Percentiles rank a stretch among this genome's conserved stretches.
phyloP scores from a whole-genome alignment of 1,140 invertebrate genomes.

The Nasonia longicornis region DNA sequence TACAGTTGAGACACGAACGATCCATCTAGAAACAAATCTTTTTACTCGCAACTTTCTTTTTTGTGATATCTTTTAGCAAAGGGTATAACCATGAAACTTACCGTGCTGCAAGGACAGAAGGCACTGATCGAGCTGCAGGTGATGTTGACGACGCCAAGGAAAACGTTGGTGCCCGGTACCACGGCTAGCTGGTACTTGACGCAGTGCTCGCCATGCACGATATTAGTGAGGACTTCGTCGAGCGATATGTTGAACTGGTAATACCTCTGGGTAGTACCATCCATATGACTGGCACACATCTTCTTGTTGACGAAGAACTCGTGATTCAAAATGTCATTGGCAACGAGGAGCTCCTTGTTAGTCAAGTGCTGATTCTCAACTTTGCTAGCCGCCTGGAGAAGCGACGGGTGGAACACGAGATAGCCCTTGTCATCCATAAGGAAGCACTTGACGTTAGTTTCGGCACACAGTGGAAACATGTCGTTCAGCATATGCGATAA shows the following conservation, averaged over 20 bases:
- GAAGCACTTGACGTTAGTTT: slow-evolving; percentile 85
- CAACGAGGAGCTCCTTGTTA: slow-evolving; percentile 86
- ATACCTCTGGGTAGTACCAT: slow-evolving; percentile 80
- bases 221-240: slow-evolving; percentile 81
- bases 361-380: slow-evolving; percentile 86
- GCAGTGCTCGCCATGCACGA: slow-evolving; percentile 89
- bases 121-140: slow-evolving; percentile 83
- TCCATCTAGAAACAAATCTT: slow-evolving; percentile 72
- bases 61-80: slow-evolving; percentile 19
- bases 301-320: slow-evolving; percentile 86
- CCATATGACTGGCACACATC: slow-evolving; percentile 82
- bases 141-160: slow-evolving; percentile 86
- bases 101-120: slow-evolving; percentile 94
- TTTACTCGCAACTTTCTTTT: not conserved
- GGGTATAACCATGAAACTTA: slow-evolving; percentile 61
- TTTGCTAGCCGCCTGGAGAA: slow-evolving; percentile 76
- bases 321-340: slow-evolving; percentile 90
- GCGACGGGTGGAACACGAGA: slow-evolving; percentile 86
- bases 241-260: slow-evolving; percentile 88
- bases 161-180: slow-evolving; percentile 87
- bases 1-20: slow-evolving; percentile 90
- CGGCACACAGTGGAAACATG: slow-evolving; percentile 75
- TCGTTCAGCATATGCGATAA: slow-evolving; percentile 81
- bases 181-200: slow-evolving; percentile 88
- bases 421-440: slow-evolving; percentile 92